Evolutionary conservation across 2,797 vertebrate species (phyloP).

Genomic region (Clarias laeviceps): DNA sequence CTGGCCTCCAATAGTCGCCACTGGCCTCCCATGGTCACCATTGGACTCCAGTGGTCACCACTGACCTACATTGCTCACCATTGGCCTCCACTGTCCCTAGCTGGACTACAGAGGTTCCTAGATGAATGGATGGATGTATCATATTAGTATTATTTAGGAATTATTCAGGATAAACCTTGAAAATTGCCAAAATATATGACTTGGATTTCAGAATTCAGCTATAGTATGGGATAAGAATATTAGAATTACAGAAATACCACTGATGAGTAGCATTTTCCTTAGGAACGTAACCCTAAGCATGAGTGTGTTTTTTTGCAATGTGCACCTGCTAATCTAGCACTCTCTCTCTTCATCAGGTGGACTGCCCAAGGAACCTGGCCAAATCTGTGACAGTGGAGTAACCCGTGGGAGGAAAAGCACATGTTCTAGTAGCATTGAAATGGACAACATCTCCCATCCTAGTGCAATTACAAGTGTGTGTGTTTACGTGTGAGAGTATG

Average conservation of each 20-base stretch:
- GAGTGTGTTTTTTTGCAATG: neutral
- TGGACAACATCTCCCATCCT: constrained; percentile 53
- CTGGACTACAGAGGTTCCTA: too few relatives aligned
- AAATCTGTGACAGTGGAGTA: constrained; percentile 97
- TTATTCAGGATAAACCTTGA: neutral
- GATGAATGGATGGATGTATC: too few relatives aligned
- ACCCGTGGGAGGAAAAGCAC: constrained; percentile 42
- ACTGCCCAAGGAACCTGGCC: constrained; percentile 95
- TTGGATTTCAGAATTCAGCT: neutral
- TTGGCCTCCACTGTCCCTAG: too few relatives aligned
- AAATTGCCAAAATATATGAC: neutral
- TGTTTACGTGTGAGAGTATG: constrained; percentile 60
- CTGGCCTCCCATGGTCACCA: too few relatives aligned
- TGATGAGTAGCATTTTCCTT: neutral
- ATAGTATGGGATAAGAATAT: neutral
- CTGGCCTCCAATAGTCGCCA: too few relatives aligned
- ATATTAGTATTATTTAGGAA: neutral
- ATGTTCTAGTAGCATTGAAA: constrained; percentile 34
- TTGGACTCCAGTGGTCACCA: too few relatives aligned
- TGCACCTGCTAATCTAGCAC: neutral
- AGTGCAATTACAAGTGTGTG: constrained; percentile 70
- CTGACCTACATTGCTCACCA: too few relatives aligned
- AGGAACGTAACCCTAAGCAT: neutral
- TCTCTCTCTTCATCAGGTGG: constrained; percentile 79
- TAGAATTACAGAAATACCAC: neutral